These are phyloP conservation scores for Antheraea mylitta DNA, from an alignment of 1,140 invertebrate species.

Conservation along the genomic window DNA sequence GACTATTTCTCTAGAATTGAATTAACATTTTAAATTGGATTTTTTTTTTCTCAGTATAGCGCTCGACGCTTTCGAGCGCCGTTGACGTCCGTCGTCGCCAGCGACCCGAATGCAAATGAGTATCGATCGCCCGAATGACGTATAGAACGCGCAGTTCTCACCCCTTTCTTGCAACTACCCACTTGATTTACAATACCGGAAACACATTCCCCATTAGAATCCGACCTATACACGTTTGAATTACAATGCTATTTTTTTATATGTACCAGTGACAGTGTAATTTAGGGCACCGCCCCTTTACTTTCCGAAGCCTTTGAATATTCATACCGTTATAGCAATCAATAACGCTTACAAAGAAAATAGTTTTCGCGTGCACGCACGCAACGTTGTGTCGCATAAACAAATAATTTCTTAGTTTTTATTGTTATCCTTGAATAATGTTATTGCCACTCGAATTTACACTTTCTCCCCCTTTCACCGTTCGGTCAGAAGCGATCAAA, in stretches of 20 bases:
- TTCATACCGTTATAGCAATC: slow-evolving; percentile 75
- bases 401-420: slow-evolving; percentile 70
- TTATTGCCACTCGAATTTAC: slow-evolving; percentile 42
- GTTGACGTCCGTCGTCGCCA: slow-evolving; percentile 62
- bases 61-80: slow-evolving; percentile 69
- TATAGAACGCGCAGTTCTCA: slow-evolving; percentile 64
- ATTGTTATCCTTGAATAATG: slow-evolving; percentile 52
- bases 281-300: slow-evolving; percentile 81
- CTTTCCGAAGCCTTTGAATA: slow-evolving; percentile 89
- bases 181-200: slow-evolving; percentile 70
- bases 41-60: slow-evolving; percentile 59
- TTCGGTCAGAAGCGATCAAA: slow-evolving; percentile 35
- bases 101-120: slow-evolving; percentile 72
- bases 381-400: slow-evolving; percentile 72
- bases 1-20: slow-evolving; percentile 63
- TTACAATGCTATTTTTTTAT: slow-evolving; percentile 65
- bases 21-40: slow-evolving; percentile 74
- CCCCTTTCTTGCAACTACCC: slow-evolving; percentile 74
- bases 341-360: slow-evolving; percentile 69
- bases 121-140: slow-evolving; percentile 69
- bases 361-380: slow-evolving; percentile 75
- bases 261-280: slow-evolving; percentile 72
- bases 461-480: slow-evolving; percentile 18
- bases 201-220: slow-evolving; percentile 61
- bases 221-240: slow-evolving; percentile 54